Conservation (phyloP, 2,113 vertebrate species). For the Sorex araneus region DNA sequence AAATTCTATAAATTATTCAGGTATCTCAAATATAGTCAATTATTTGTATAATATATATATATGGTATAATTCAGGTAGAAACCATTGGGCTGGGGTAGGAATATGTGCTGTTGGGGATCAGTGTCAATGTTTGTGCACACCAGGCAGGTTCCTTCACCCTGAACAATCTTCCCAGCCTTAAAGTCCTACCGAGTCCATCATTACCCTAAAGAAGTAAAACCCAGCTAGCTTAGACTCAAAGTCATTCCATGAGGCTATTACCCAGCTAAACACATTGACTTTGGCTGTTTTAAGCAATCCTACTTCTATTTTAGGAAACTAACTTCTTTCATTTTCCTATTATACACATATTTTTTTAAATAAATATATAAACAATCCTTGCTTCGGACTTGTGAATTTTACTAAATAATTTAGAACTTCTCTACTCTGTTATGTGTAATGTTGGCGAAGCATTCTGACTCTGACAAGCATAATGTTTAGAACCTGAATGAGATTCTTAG, state of each 20-base stretch:
- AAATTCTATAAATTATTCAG: conserved; percentile 61
- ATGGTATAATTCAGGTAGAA: not conserved
- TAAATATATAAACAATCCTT: not conserved
- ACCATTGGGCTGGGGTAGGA: not conserved
- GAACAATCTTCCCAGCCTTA: no score
- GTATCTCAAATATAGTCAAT: conserved; percentile 32
- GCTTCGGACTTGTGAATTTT: conserved; percentile 66
- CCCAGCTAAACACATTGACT: not conserved
- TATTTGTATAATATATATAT: conserved; percentile 5
- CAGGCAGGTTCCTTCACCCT: no score
- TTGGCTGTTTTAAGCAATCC: not conserved
- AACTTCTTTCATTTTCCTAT: not conserved
- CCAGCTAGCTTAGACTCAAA: not conserved
- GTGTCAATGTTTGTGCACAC: no score
- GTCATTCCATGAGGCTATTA: no score
- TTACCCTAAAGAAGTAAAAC: not conserved
- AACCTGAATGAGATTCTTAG: conserved; percentile 76
- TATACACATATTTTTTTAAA: not conserved
- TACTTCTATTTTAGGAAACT: not conserved
- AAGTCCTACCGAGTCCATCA: not conserved
- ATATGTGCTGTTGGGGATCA: no score
- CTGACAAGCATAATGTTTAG: conserved; percentile 78
- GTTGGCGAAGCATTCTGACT: conserved; percentile 77
- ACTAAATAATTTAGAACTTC: conserved; percentile 73
- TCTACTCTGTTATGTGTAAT: conserved; percentile 57